phyloP scores from a whole-genome alignment of 2,113 vertebrate species.

The Pyxicephalus adspersus region DNA sequence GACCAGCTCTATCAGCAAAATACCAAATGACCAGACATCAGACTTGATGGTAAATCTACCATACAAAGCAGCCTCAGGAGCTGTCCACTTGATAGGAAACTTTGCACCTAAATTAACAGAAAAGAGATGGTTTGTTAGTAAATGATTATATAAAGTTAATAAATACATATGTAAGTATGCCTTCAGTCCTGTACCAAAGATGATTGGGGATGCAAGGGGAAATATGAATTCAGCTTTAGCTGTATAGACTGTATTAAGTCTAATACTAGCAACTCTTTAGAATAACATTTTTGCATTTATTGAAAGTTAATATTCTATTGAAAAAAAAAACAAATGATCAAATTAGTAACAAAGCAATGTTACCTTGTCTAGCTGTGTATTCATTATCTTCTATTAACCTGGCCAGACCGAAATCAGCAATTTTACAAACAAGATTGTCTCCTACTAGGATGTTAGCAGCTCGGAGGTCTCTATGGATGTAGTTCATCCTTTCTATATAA shows the following conservation, averaged over 20 bases:
- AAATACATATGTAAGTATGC: background rate
- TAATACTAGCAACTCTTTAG: too few relatives aligned
- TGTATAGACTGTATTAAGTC: too few relatives aligned
- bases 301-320: too few relatives aligned
- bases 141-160: background rate
- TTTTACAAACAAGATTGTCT: conserved; percentile 95
- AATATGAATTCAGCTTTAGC: too few relatives aligned
- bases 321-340: too few relatives aligned
- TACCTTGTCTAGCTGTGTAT: conserved; percentile 94
- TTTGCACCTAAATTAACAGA: conserved; percentile 82
- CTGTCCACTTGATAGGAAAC: conserved; percentile 97
- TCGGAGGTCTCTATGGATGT: conserved; percentile 94
- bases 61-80: conserved; percentile 91
- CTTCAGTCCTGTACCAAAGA: background rate
- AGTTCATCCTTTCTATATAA: conserved; percentile 98
- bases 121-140: conserved; percentile 15
- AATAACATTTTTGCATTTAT: too few relatives aligned
- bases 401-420: conserved; percentile 95
- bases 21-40: conserved; percentile 95
- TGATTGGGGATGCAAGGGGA: too few relatives aligned
- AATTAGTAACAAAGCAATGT: too few relatives aligned
- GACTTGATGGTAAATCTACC: conserved; percentile 97
- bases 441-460: conserved; percentile 95
- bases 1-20: conserved; percentile 90
- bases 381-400: conserved; percentile 96